These are phyloP conservation scores for Hephaestus fuliginosus DNA, from an alignment of 2,797 vertebrate species.

Conservation along the genomic window DNA sequence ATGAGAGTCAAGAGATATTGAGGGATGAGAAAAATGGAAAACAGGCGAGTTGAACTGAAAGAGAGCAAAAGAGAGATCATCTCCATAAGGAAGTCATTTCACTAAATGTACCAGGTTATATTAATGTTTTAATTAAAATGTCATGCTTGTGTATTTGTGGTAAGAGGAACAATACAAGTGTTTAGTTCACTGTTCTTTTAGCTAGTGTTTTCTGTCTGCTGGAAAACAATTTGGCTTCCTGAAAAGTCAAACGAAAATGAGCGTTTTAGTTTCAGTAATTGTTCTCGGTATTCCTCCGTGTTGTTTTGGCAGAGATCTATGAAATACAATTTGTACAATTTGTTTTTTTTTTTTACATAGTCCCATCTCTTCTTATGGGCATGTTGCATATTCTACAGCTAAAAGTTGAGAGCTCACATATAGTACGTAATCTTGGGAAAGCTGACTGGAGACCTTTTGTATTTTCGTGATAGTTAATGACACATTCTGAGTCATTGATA, in stretches of 20 bases:
- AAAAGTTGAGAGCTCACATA: background rate
- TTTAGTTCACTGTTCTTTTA: background rate
- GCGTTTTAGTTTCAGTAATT: background rate
- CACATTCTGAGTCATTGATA: background rate
- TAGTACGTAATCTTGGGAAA: background rate
- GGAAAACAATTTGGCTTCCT: background rate
- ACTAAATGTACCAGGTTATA: background rate
- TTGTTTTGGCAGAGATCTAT: background rate
- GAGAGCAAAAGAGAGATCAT: background rate
- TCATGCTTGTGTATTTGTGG: background rate
- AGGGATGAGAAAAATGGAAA: constrained; percentile 33
- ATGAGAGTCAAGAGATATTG: constrained; percentile 18
- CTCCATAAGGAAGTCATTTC: background rate
- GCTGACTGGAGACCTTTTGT: background rate
- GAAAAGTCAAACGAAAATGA: background rate
- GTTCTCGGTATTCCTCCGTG: background rate
- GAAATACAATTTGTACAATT: background rate
- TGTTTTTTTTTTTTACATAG: background rate
- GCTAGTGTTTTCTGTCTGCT: background rate
- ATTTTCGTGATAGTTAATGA: background rate
- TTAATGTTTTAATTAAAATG: background rate
- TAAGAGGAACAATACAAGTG: background rate
- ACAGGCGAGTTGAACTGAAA: background rate
- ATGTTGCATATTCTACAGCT: background rate
- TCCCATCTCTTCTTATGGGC: background rate